Evolutionary conservation across 2,113 vertebrate species (phyloP), one percentile per base, ranked within the genome.

Genomic region (Nycticryphes semicollaris): DNA sequence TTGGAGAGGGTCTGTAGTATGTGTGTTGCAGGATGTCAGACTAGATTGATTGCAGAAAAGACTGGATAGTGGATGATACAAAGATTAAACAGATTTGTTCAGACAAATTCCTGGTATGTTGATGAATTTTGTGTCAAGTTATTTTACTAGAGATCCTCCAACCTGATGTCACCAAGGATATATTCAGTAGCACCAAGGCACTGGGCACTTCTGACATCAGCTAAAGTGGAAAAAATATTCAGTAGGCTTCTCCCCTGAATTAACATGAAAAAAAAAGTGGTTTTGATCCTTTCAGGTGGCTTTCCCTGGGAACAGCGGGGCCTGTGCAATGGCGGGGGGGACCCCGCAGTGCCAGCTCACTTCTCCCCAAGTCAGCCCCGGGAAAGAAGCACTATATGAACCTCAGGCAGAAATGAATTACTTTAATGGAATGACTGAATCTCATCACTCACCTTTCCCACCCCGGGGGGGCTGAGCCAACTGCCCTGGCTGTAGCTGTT

Each of bases 391-490:
- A 97, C 96, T 96, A 25, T 72, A 5, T 53, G 80, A 92, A 87
- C 94, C 90, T 95, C 92, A 96, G 94, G 94, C 96, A 95, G 80
- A 89, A 97, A 92, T 89, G 3, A 92, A 57, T 85, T 59, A 43
- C 82, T 90, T 54, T 14, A n/a, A 69, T 91, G 66, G 75, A 92
- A 82, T 79, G 37, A 64, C 50, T 59, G 66, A 94, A 47, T 90
- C 59, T 22, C 45, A 60, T 95, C 84, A 62, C 72, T 95, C 0
- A 5, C 1, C 12, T 94, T 96, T 93, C 72, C 85, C 72, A 21
- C 27, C 22, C 51, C 9, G 22, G 28, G 30, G 45, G 83, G 81
- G 50, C 30, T 56, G 83, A 77, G 86, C 43, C 47, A 76, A 3
- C 0, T 1, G 53, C 18, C 75, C 83, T 84, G 84, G 80, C 45